A percentile compares a stretch with the other conserved stretches of the same genome.
Evolutionary conservation across 1,140 invertebrate genomes (phyloP).

Genomic region (Physella acuta): DNA sequence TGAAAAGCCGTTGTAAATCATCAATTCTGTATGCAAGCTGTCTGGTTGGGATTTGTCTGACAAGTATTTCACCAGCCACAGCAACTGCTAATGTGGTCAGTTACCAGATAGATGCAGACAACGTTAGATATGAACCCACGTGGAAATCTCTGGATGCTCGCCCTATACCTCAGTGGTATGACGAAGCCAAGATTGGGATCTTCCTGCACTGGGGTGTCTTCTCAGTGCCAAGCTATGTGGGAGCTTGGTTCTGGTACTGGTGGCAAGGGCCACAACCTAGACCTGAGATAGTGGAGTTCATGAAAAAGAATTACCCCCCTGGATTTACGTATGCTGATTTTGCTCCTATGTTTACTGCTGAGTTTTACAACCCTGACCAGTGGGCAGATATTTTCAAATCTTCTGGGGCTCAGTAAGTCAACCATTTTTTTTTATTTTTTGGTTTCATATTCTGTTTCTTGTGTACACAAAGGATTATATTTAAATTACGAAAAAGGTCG

Average conservation of each 20-base stretch:
- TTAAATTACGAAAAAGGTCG: no score
- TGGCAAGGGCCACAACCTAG: conserved; percentile 41
- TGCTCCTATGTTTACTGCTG: conserved; percentile 48
- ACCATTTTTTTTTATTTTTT: neutral
- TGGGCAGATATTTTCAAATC: conserved; percentile 53
- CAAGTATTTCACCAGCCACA: no score
- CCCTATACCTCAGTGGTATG: conserved; percentile 59
- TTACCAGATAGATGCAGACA: neutral
- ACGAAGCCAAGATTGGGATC: conserved; percentile 60
- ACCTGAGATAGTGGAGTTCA: conserved; percentile 37
- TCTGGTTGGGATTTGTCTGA: no score
- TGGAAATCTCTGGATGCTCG: conserved; percentile 59
- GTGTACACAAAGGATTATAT: no score
- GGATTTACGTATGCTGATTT: conserved; percentile 56
- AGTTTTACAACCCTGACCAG: conserved; percentile 47
- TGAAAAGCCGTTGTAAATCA: no score
- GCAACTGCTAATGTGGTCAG: no score
- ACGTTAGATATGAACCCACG: conserved; percentile 40
- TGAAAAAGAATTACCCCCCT: conserved; percentile 51
- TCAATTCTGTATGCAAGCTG: no score
- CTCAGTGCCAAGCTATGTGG: conserved; percentile 54
- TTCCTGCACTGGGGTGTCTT: conserved; percentile 62
- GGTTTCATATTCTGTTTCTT: no score
- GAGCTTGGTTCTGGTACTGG: conserved; percentile 54
- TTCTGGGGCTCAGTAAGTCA: conserved; percentile 49